phyloP scores from a whole-genome alignment of 2,113 vertebrate genomes.

The Rissa tridactyla region DNA sequence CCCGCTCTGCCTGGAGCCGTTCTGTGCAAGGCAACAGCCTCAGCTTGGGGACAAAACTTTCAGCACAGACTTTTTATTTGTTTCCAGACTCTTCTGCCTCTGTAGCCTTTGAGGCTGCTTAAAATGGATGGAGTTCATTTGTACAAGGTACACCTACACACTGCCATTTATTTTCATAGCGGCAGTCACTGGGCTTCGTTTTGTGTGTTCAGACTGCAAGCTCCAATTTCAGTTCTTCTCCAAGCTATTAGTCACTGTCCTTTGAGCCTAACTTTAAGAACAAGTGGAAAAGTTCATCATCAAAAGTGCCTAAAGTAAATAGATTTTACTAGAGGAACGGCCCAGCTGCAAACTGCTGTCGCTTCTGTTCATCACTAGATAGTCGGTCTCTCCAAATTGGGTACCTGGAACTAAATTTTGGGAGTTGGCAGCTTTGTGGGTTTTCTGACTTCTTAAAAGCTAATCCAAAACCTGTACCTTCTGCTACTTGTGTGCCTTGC shows the following conservation, averaged over 20 bases:
- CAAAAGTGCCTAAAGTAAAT: neutral
- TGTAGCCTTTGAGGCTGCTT: neutral
- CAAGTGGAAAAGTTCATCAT: slow-evolving; percentile 1
- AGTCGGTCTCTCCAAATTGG: neutral
- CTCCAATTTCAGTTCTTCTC: neutral
- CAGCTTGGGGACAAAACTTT: neutral
- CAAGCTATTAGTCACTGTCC: neutral
- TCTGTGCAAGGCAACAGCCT: neutral
- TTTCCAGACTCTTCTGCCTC: neutral
- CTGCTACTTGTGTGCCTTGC: neutral
- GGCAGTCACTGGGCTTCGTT: neutral
- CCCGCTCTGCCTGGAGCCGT: neutral
- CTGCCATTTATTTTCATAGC: neutral
- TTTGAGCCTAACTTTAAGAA: neutral
- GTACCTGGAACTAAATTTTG: neutral
- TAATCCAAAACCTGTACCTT: neutral
- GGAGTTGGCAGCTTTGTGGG: neutral
- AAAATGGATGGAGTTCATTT: neutral
- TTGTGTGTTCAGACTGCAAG: neutral
- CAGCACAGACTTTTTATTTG: neutral
- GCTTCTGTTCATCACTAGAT: neutral
- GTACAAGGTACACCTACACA: neutral
- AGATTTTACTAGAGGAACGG: neutral
- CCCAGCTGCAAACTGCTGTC: neutral
- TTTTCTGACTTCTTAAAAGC: neutral